Base-by-base conservation (phyloP, 2,113 vertebrate genomes). In the Macaca nemestrina region DNA sequence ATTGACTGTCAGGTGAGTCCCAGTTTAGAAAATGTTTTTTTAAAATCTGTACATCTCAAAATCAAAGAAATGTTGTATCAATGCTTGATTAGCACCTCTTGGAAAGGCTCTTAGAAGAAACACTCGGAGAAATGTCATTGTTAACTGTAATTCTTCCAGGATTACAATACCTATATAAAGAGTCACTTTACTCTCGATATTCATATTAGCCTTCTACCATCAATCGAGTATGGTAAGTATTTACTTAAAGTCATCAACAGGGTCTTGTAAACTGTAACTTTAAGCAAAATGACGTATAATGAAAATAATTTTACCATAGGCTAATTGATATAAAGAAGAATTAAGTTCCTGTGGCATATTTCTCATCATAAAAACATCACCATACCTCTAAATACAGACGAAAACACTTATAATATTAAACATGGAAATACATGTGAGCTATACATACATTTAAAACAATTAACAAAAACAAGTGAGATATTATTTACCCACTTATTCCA, bases 91-190 rank as follows among this genome's bases (percentile, higher is more conserved):
- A 82, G 52, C 22, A 48, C 8, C 76, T 90, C 32, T 59, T 88
- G 25, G 3, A 23, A 80, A 90, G 1, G 22, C 6, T 6, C 50
- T 67, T 72, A 43, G 40, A 23, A 73, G 79, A 68, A 92, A 50
- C 2, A 50, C 59, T 79, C 76, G 6, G n/a, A 94, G 52, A 95
- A 96, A 22, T n/a, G 13, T 8, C 22, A 57, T 7, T 35, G 81
- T 94, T 38, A 81, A 70, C 23, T 73, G 73, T 94, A 57, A 88
- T 90, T 96, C 23, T 83, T 94, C 43, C 40, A 93, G 2, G 38
- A 23, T 92, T 84, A 50, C 1, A 86, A 13, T 70, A 57, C 10
- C 2, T 59, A n/a, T 50, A 23, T 84, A 25, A 82, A 48, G 50
- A 88, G 23, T 59, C 10, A 81, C 92, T 88, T 95, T 83, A 45